Evolutionary conservation across 2,797 vertebrate species (phyloP).

Genomic region (Onychomys arenicola): DNA sequence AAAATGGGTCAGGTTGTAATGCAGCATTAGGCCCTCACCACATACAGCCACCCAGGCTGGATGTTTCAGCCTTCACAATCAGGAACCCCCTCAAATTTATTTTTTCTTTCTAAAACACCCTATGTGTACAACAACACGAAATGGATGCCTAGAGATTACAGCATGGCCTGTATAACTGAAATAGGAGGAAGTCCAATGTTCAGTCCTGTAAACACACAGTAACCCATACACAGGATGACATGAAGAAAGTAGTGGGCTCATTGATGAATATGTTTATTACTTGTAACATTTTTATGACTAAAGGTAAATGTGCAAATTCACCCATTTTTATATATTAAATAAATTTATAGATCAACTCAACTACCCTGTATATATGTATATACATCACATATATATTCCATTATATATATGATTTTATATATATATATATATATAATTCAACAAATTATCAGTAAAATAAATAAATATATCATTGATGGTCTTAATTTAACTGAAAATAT

Average conservation of each 20-base stretch:
- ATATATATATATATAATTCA: neutral
- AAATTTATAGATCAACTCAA: neutral
- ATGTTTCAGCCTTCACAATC: neutral
- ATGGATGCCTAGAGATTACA: neutral
- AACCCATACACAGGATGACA: neutral
- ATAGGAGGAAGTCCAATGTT: neutral
- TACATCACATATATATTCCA: neutral
- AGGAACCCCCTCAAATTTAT: neutral
- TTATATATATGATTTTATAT: neutral
- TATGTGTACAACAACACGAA: neutral
- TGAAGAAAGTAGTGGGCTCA: neutral
- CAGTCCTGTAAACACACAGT: neutral
- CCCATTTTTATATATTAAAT: neutral
- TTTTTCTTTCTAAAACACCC: neutral
- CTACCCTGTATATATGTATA: neutral
- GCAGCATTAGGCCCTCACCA: neutral
- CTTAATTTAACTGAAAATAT: conserved; percentile 32
- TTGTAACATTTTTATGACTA: neutral
- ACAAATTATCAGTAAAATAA: neutral
- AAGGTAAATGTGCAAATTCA: neutral
- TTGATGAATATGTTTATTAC: neutral
- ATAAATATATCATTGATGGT: neutral
- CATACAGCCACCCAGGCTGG: fast-evolving
- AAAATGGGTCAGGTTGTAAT: neutral
- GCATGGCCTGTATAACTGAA: neutral